Evolutionary conservation across 2,888 invertebrate species (phyloP), one percentile per base, ranked within the genome.

Genomic region (Euplagia quadripunctaria): DNA sequence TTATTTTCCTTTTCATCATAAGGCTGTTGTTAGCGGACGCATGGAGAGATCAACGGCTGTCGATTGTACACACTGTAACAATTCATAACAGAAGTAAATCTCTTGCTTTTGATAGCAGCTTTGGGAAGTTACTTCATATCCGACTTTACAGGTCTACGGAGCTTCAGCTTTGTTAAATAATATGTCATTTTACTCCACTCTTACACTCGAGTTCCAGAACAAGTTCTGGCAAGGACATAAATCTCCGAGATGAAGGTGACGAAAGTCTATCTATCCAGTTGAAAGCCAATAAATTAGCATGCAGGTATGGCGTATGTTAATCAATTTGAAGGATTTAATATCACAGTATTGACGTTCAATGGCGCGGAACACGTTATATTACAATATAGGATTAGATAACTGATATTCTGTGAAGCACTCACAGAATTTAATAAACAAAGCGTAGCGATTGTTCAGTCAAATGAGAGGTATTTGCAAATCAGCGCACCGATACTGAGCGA

Each of bases 351-450:
- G 52, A 64, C 46, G 46, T 68, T 69, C 72, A 76, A 74, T 75
- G 70, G 68, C 46, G 55, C 63, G 71, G 68, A 80, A 77, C 55
- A 74, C 31, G 74, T 80, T 68, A 73, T 51, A 64, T 73, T 73
- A 72, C 72, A 68, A 72, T 49, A 64, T 20, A n/a, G 43, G n/a
- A n/a, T 68, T 73, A 55, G 16, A 43, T 69, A 68, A 70, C 65
- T 52, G 52, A 75, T 52, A 49, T 63, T 69, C 46, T 73, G 64
- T 55, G 69, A 73, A 73, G 70, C 42, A 46, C 58, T 65, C 52
- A 20, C 49, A 11, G 64, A 71, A 76, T 76, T 31, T 69, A 72
- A 72, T 73, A 58, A 72, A 82, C 73, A 82, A 79, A 78, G 79
- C 79, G 69, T 67, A 77, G 66, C 52, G 55, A 79, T 76, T 79